Conservation (phyloP, 2,888 invertebrate genomes). For the Fragum fragum region DNA sequence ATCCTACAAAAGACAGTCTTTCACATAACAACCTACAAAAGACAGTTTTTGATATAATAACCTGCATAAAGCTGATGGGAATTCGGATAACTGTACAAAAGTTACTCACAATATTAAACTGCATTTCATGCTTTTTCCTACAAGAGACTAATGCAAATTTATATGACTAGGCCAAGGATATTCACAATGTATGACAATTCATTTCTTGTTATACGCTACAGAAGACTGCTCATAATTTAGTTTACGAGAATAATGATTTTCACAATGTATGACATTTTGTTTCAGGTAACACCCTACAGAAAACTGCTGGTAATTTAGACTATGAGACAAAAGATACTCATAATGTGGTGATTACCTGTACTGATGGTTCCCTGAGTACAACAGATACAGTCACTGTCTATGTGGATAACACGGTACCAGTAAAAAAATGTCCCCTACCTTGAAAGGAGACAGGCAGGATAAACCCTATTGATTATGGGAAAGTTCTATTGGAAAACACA, state of each 20-base stretch:
- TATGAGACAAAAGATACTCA: conserved; percentile 41
- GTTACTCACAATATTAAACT: too few relatives aligned
- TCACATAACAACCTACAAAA: too few relatives aligned
- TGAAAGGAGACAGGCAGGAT: too few relatives aligned
- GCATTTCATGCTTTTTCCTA: not conserved
- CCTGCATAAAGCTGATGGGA: too few relatives aligned
- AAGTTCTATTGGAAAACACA: too few relatives aligned
- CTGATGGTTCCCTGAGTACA: conserved; percentile 27
- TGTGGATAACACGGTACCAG: conserved; percentile 43
- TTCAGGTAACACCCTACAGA: conserved; percentile 32
- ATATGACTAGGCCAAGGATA: too few relatives aligned
- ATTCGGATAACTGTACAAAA: too few relatives aligned
- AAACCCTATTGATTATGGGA: too few relatives aligned
- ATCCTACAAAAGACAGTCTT: too few relatives aligned
- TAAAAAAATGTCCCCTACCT: too few relatives aligned
- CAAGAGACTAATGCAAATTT: too few relatives aligned
- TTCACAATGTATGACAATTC: not conserved
- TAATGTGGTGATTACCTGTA: conserved; percentile 40
- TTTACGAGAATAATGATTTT: conserved; percentile 38
- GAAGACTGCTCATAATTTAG: conserved; percentile 34
- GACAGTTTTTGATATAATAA: too few relatives aligned
- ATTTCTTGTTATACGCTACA: conserved; percentile 25
- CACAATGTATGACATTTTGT: conserved; percentile 34
- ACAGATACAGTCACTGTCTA: conserved; percentile 53
- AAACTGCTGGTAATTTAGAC: conserved; percentile 37